These are phyloP conservation scores for Thunnus thynnus DNA, from an alignment of 2,113 vertebrate species.

Conservation along the genomic window DNA sequence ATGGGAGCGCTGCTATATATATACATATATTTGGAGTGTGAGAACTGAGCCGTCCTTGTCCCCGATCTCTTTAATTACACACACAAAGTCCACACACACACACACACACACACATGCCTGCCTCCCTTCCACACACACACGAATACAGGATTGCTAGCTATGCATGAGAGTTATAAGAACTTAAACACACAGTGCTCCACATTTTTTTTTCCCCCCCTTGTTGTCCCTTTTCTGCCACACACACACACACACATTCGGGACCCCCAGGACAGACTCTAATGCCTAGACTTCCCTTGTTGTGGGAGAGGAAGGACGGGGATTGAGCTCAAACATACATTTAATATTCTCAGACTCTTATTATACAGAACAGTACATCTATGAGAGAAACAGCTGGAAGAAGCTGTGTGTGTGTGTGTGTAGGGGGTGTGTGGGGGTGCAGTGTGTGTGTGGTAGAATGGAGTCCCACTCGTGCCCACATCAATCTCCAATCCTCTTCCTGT, in stretches of 20 bases:
- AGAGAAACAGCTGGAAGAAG: conserved; percentile 49
- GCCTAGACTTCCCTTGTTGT: conserved; percentile 47
- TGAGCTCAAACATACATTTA: conserved; percentile 44
- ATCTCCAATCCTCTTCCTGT: conserved; percentile 60
- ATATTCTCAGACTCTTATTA: conserved; percentile 51
- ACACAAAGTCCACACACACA: conserved; percentile 31
- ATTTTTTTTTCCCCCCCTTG: neutral
- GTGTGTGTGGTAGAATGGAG: conserved; percentile 37
- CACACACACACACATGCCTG: conserved; percentile 6
- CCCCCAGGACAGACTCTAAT: conserved; percentile 35
- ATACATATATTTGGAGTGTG: conserved; percentile 73
- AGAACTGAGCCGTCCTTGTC: conserved; percentile 60
- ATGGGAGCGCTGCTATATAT: conserved; percentile 56
- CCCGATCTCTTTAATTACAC: conserved; percentile 66
- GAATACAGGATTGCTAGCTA: conserved; percentile 40
- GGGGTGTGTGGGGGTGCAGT: neutral
- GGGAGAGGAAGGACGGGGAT: conserved; percentile 47
- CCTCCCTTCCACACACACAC: conserved; percentile 30
- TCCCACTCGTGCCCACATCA: conserved; percentile 69
- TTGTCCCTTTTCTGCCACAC: conserved; percentile 33
- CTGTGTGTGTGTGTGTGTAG: conserved; percentile 9
- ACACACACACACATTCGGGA: conserved; percentile 34
- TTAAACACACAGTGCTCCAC: conserved; percentile 41
- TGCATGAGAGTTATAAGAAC: conserved; percentile 28
- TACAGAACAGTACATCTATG: conserved; percentile 23